phyloP scores from a whole-genome alignment of 2,888 invertebrate species.

The Parapristionchus giblindavisi region DNA sequence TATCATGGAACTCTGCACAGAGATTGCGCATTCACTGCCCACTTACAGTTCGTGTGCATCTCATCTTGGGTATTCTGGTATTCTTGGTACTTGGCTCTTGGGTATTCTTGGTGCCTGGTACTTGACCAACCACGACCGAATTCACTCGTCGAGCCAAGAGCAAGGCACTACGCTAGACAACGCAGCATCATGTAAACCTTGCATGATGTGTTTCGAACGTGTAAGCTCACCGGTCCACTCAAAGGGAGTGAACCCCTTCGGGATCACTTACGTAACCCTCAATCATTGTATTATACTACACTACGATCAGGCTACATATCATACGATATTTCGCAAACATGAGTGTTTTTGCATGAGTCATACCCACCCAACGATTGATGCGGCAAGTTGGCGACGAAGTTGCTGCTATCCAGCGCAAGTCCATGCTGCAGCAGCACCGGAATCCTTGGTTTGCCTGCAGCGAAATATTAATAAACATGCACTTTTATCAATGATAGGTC shows the following conservation, averaged over 20 bases:
- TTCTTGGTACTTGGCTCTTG: not conserved
- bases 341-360: too few species aligned
- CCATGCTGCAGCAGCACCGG: conserved; percentile 29
- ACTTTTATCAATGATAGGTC: too few species aligned
- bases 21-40: too few species aligned
- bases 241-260: not conserved
- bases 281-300: not conserved
- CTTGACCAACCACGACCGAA: not conserved
- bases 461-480: too few species aligned
- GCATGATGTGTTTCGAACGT: not conserved
- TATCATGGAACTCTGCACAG: too few species aligned
- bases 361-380: conserved; percentile 31
- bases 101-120: not conserved
- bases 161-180: too few species aligned
- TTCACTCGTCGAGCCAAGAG: too few species aligned
- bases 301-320: too few species aligned
- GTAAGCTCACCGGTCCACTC: not conserved
- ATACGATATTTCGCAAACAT: too few species aligned
- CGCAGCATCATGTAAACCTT: too few species aligned
- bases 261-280: not conserved
- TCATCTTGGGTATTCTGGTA: not conserved
- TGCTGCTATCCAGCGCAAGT: conserved; percentile 22
- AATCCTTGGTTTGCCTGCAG: too few species aligned
- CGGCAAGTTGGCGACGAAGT: conserved; percentile 30
- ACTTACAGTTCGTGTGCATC: too few species aligned